Evolutionary conservation across 2,888 invertebrate genomes (phyloP), one percentile per base, ranked within the genome.

Genomic region (Drosophila ezoana): DNA sequence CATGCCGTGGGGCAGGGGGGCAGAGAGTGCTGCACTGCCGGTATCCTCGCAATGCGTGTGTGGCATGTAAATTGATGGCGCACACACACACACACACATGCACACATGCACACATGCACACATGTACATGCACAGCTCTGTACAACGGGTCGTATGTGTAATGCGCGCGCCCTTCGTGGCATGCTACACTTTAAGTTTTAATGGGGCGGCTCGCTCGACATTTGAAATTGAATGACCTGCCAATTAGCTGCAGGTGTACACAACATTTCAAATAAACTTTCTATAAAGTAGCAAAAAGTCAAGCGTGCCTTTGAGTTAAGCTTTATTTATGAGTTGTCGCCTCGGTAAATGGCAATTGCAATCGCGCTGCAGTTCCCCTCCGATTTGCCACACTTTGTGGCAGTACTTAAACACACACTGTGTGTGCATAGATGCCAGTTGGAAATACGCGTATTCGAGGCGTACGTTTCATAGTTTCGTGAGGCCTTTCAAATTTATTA

Each of bases 141-240:
- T 33, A 44, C 47, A 37, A 20, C 33, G 16, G 1, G 18, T 8
- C 68, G 75, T 69, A 71, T 79, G 66, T 64, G 64, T 45, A 48
- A 68, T 52, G 60, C 43, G 28, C 40, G 38, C 38, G 9, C 38
- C 72, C 54, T 58, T 64, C 65, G 68, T 70, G 49, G 54, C 70
- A 74, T 74, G 80, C 85, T 72, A 87, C 87, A 87, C 85, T 87
- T 81, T 78, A 87, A 87, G 79, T 84, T 87, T 78, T 72, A 78
- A 78, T 84, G 79, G 85, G 65, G 51, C 72, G 61, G 61, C 58
- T 65, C 61, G 77, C 76, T 65, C 51, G 72, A 64, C 74, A 74
- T 76, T 76, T 76, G 35, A 65, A 66, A 57, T 60, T 75, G 79
- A 65, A 80, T 77, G 75, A 87, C 77, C 81, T 72, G 87, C 64